These are phyloP conservation scores for Hippocampus mohnikei DNA, from an alignment of 2,113 vertebrate genomes.

Conservation along the genomic window DNA sequence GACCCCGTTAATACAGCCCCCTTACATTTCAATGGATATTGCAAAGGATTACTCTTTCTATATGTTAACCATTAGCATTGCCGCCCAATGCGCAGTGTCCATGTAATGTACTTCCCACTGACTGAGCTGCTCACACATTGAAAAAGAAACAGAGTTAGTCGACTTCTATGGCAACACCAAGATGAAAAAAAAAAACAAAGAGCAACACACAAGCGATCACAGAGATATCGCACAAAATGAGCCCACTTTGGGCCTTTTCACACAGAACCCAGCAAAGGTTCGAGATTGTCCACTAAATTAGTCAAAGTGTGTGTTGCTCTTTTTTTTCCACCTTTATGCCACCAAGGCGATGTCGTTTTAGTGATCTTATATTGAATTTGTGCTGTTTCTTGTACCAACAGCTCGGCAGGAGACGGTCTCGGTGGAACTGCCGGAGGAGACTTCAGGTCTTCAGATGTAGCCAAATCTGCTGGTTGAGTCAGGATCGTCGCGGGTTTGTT, in stretches of 20 bases:
- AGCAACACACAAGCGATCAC: slow-evolving; percentile 11
- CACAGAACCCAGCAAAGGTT: too few species aligned
- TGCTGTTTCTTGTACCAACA: slow-evolving; percentile 61
- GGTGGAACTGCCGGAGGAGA: slow-evolving; percentile 58
- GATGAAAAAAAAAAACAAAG: slow-evolving; percentile 20
- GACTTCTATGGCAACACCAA: slow-evolving; percentile 25
- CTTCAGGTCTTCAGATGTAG: slow-evolving; percentile 29
- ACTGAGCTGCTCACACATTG: slow-evolving; percentile 20
- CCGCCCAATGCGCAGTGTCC: not conserved
- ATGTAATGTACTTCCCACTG: slow-evolving; percentile 3
- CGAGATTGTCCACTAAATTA: not conserved
- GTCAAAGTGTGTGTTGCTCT: slow-evolving; percentile 5
- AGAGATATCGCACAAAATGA: too few species aligned
- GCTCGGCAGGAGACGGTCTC: slow-evolving; percentile 59
- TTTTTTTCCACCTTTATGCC: slow-evolving; percentile 22
- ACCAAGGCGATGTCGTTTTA: not conserved
- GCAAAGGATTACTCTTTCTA: too few species aligned
- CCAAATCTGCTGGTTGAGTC: slow-evolving; percentile 28
- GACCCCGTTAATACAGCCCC: too few species aligned
- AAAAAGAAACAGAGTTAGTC: slow-evolving; percentile 32
- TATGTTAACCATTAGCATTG: too few species aligned
- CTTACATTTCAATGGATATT: too few species aligned
- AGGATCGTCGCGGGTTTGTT: slow-evolving; percentile 64
- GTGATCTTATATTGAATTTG: slow-evolving; percentile 2
- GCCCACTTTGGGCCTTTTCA: too few species aligned